Evolutionary conservation across 2,888 invertebrate genomes (phyloP).

Genomic region (Hipparchia semele): DNA sequence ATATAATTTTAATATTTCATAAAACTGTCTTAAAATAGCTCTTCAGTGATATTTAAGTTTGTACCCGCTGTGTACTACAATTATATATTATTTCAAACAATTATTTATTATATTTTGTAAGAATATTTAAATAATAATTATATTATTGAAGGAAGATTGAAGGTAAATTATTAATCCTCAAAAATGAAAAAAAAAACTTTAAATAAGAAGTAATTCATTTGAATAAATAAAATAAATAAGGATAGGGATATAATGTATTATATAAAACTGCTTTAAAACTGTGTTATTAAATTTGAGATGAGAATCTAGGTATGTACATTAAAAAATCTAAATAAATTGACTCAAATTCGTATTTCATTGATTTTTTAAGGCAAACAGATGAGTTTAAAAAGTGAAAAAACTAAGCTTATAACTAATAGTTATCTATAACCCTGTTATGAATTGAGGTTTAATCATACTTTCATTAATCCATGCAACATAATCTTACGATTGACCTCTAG

Average conservation of each 20-base stretch:
- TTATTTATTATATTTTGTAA: neutral
- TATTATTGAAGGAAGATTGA: too few species aligned
- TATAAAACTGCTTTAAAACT: neutral
- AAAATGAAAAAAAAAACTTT: neutral
- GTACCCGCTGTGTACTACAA: slow-evolving; percentile 9
- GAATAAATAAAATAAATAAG: neutral
- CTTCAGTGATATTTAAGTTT: slow-evolving; percentile 44
- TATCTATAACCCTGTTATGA: slow-evolving; percentile 71
- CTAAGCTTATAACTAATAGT: slow-evolving; percentile 49
- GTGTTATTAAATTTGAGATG: neutral
- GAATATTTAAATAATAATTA: neutral
- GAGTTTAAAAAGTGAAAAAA: slow-evolving; percentile 22
- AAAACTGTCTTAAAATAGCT: slow-evolving; percentile 67
- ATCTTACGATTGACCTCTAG: neutral
- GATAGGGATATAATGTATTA: too few species aligned
- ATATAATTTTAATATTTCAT: slow-evolving; percentile 38
- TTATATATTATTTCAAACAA: neutral
- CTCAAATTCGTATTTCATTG: neutral
- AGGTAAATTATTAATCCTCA: neutral
- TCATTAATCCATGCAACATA: neutral
- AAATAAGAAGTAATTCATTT: too few species aligned
- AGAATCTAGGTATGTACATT: neutral
- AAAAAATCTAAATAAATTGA: neutral
- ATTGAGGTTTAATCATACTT: slow-evolving; percentile 48
- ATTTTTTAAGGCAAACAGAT: neutral